Percentiles rank a stretch among this genome's conserved stretches.
phyloP scores from a whole-genome alignment of 2,888 invertebrate species.

The Atrina japonica region DNA sequence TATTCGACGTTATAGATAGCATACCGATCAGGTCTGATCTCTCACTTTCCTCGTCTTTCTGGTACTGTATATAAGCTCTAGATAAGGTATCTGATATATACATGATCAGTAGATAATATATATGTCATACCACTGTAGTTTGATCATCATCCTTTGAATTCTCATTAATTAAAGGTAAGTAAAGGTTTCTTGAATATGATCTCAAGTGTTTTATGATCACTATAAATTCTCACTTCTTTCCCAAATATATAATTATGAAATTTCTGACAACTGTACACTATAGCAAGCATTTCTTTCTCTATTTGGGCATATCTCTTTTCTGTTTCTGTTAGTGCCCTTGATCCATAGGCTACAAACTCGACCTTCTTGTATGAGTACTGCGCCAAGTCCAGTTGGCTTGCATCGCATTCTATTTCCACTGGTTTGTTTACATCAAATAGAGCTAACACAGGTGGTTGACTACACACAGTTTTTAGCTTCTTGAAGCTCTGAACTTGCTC shows the following conservation, averaged over 20 bases:
- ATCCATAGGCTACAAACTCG: slow-evolving; percentile 49
- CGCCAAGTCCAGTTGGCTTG: slow-evolving; percentile 55
- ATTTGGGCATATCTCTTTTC: slow-evolving; percentile 51
- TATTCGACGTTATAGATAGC: slow-evolving; percentile 9
- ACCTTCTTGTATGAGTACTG: slow-evolving; percentile 49
- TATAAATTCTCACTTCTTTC: slow-evolving; percentile 41
- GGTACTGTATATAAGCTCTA: slow-evolving; percentile 10
- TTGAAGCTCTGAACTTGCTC: slow-evolving; percentile 45
- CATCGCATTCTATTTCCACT: no score
- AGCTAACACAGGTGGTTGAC: slow-evolving; percentile 15
- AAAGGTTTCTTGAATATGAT: slow-evolving; percentile 34
- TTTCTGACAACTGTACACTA: slow-evolving; percentile 46
- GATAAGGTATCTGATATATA: slow-evolving; percentile 15
- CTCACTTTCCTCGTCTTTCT: slow-evolving; percentile 1
- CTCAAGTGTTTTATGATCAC: slow-evolving; percentile 49
- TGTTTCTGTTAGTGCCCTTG: slow-evolving; percentile 49
- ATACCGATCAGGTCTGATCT: slow-evolving; percentile 9
- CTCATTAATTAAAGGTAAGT: slow-evolving; percentile 37
- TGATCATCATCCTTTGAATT: slow-evolving; percentile 41
- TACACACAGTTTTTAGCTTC: slow-evolving; percentile 18
- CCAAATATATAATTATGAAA: slow-evolving; percentile 55
- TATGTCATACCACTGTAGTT: slow-evolving; percentile 47
- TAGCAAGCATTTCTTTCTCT: slow-evolving; percentile 53
- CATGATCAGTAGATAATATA: slow-evolving; percentile 23
- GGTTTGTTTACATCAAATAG: slow-evolving; percentile 31